Percentiles rank a stretch among this genome's conserved stretches.
Evolutionary conservation across 30 jellyfish, hydroid and myxozoan genomes (phyloP).

Genomic region (Calvadosia cruxmelitensis): DNA sequence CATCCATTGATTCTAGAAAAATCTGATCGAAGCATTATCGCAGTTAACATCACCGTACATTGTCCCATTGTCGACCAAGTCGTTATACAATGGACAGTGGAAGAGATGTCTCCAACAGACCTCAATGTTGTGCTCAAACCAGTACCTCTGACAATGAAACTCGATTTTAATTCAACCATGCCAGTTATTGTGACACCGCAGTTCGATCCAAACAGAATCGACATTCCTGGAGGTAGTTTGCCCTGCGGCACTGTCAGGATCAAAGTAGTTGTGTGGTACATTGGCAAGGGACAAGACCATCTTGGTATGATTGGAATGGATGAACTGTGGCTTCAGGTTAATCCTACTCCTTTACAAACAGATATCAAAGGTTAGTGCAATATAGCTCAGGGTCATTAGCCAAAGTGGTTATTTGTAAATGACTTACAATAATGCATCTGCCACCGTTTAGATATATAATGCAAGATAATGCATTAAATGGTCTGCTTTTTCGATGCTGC

Average conservation of each 20-base stretch:
- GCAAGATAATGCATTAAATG: too few relatives aligned
- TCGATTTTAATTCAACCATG: conserved; percentile 17
- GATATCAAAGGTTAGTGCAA: conserved; percentile 35
- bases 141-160: conserved; percentile 4
- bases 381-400: too few relatives aligned
- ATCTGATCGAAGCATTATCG: conserved; percentile 5
- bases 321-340: conserved; percentile 45
- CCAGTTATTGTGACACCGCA: conserved; percentile 40
- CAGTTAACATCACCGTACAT: conserved; percentile 41
- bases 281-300: conserved; percentile 43
- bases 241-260: conserved; percentile 46
- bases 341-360: conserved; percentile 58
- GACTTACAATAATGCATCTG: neutral
- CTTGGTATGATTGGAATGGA: conserved; percentile 26
- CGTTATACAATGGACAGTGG: conserved; percentile 45
- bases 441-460: neutral
- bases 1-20: neutral
- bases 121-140: neutral
- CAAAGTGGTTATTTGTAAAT: too few relatives aligned
- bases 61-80: conserved; percentile 67
- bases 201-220: conserved; percentile 45
- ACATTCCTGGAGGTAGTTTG: conserved; percentile 33
- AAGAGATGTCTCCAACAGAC: conserved; percentile 7
- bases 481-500: too few relatives aligned
- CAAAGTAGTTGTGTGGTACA: conserved; percentile 32